Conservation (phyloP, 2,888 invertebrate species). For the Iphiclides podalirius region DNA sequence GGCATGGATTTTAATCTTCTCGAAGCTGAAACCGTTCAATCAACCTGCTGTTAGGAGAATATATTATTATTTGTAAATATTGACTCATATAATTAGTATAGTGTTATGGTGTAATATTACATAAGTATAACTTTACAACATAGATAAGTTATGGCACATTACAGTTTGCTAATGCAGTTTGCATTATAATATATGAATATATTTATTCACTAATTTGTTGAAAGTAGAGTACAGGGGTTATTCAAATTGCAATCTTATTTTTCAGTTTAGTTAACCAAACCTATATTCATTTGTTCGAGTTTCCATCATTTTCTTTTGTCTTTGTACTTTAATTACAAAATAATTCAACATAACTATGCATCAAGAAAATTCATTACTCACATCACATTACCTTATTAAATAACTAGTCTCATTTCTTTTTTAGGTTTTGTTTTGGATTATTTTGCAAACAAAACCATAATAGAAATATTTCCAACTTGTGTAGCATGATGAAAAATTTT, state of each 20-base stretch:
- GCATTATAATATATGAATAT: conserved; percentile 6
- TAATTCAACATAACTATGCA: conserved; percentile 1
- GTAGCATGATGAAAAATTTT: too few relatives aligned
- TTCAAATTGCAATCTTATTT: too few relatives aligned
- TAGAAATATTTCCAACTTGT: too few relatives aligned
- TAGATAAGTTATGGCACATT: conserved; percentile 29
- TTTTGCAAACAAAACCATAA: too few relatives aligned
- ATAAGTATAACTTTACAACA: conserved; percentile 51
- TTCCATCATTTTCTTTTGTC: too few relatives aligned
- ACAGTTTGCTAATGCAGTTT: conserved; percentile 18
- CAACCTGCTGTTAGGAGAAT: conserved; percentile 88
- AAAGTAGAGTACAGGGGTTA: neutral
- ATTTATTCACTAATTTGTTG: conserved; percentile 3
- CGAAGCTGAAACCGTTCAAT: conserved; percentile 93
- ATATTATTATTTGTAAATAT: conserved; percentile 37
- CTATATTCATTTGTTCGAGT: too few relatives aligned
- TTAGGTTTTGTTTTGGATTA: too few relatives aligned
- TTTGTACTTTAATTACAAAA: conserved; percentile 2
- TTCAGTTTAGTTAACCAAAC: too few relatives aligned
- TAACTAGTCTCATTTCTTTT: too few relatives aligned
- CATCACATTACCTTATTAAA: too few relatives aligned
- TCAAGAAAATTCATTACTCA: neutral
- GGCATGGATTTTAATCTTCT: conserved; percentile 91
- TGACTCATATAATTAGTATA: conserved; percentile 34
- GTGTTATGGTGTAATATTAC: conserved; percentile 35